A percentile compares a stretch with the other conserved stretches of the same genome.
These are phyloP conservation scores for Aethes cnicana DNA, from an alignment of 2,888 invertebrate genomes.

Conservation along the genomic window DNA sequence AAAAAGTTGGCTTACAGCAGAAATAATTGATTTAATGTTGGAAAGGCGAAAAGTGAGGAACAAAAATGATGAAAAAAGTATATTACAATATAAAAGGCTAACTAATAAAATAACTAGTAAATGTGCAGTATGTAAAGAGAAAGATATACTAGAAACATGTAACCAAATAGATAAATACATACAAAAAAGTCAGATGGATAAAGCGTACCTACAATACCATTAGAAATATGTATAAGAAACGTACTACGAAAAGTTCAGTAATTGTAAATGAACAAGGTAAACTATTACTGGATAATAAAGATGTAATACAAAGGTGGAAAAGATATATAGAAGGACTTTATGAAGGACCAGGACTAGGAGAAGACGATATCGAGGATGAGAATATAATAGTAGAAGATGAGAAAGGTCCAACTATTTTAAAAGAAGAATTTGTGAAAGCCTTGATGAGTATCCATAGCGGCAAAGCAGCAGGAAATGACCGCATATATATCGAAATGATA, in stretches of 20 bases:
- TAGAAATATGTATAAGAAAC: neutral
- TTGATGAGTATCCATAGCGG: constrained; percentile 9
- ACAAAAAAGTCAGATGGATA: constrained; percentile 4
- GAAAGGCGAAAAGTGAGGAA: constrained; percentile 3
- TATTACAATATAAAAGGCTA: constrained; percentile 6
- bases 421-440: neutral
- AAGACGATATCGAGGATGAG: neutral
- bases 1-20: neutral
- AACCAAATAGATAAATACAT: neutral
- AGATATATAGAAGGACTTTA: neutral
- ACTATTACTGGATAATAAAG: neutral
- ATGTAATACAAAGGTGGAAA: neutral
- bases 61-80: constrained; percentile 5
- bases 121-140: neutral
- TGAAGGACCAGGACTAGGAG: neutral
- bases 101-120: constrained; percentile 11
- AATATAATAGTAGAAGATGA: neutral
- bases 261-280: neutral
- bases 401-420: neutral
- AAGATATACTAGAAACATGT: neutral
- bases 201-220: constrained; percentile 13
- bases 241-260: neutral
- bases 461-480: constrained; percentile 14
- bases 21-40: constrained; percentile 13
- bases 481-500: constrained; percentile 9